phyloP scores from a whole-genome alignment of 2,888 invertebrate genomes.

The Thumatha senex region DNA sequence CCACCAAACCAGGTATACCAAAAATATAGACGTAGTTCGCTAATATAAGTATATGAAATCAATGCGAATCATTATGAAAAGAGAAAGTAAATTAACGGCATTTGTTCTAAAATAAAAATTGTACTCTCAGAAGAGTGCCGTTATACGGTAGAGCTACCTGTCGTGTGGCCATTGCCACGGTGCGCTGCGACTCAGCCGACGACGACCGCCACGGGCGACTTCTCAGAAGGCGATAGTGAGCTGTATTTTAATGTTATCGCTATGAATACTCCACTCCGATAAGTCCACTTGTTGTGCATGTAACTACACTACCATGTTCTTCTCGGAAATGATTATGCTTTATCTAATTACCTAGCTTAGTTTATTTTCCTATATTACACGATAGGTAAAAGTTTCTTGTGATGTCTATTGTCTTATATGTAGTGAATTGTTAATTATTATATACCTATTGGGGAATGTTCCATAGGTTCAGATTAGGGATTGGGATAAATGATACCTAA shows the following conservation, averaged over 20 bases:
- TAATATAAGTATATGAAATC: constrained; percentile 34
- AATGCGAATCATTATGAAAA: constrained; percentile 44
- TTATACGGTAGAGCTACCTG: constrained; percentile 80
- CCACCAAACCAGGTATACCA: too few species aligned
- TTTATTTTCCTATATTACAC: constrained; percentile 23
- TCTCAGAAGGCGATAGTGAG: constrained; percentile 77
- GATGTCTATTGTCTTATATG: too few species aligned
- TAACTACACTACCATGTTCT: constrained; percentile 58
- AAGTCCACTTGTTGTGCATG: constrained; percentile 70
- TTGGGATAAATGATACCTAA: too few species aligned
- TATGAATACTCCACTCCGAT: constrained; percentile 68
- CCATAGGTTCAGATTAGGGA: too few species aligned
- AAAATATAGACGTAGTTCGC: too few species aligned
- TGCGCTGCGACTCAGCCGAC: constrained; percentile 29
- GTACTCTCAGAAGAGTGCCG: constrained; percentile 72
- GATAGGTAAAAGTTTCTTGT: constrained; percentile 28
- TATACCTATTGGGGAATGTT: too few species aligned
- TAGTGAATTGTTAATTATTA: too few species aligned
- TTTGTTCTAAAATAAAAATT: constrained; percentile 65
- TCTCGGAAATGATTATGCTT: constrained; percentile 61
- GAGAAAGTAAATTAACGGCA: constrained; percentile 69
- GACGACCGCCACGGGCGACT: constrained; percentile 51
- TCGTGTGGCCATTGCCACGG: constrained; percentile 46
- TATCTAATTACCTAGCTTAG: constrained; percentile 50
- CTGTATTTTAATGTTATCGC: constrained; percentile 80